Evolutionary conservation across 1,140 invertebrate genomes (phyloP).

Genomic region (Diachasmimorpha longicaudata): DNA sequence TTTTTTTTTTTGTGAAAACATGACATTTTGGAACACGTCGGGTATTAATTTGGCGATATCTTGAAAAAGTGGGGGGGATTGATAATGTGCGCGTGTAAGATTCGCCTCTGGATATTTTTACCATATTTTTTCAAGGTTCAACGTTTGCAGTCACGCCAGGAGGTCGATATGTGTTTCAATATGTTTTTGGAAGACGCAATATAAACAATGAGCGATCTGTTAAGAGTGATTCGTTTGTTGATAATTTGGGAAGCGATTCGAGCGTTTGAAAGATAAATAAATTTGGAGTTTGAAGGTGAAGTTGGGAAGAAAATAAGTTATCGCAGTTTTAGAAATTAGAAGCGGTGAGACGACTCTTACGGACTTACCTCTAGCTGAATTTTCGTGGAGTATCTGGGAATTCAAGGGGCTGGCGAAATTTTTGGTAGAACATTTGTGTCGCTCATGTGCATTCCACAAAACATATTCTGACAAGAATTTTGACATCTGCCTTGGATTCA

Average conservation of each 20-base stretch:
- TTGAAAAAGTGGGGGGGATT: no score
- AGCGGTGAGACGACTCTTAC: no score
- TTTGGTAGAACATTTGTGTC: no score
- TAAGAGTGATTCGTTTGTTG: background rate
- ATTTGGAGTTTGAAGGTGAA: background rate
- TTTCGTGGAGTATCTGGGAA: no score
- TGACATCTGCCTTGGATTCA: no score
- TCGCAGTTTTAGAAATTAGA: background rate
- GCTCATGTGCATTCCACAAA: no score
- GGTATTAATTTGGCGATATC: no score
- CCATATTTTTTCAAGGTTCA: conserved; percentile 45
- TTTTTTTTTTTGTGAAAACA: background rate
- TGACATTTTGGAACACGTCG: background rate
- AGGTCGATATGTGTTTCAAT: background rate
- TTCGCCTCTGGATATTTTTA: conserved; percentile 53
- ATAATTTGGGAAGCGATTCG: background rate
- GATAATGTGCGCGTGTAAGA: conserved; percentile 6
- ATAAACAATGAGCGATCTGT: background rate
- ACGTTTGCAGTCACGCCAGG: conserved; percentile 48
- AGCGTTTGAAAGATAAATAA: conserved; percentile 1
- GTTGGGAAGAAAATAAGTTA: conserved; percentile 15
- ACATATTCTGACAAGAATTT: no score
- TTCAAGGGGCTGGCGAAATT: no score
- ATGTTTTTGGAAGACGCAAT: background rate
- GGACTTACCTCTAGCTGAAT: no score